Evolutionary conservation across 2,797 vertebrate species (phyloP).

Genomic region (Halcyon smyrnensis): DNA sequence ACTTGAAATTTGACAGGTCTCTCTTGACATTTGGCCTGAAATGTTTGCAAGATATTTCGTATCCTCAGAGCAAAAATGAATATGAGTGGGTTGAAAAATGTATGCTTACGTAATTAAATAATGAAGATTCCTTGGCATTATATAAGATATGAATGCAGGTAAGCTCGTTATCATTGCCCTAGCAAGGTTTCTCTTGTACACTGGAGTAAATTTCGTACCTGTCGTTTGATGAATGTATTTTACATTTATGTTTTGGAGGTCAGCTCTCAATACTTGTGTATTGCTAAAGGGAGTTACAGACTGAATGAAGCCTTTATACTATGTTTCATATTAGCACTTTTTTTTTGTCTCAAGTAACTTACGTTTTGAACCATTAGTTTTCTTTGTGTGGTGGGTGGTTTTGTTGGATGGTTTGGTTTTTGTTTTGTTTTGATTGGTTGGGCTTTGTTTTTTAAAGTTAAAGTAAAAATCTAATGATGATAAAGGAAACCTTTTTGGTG

Average conservation of each 20-base stretch:
- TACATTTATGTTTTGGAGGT: not conserved
- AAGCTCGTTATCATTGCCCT: not conserved
- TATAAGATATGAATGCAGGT: not conserved
- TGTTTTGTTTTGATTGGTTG: not conserved
- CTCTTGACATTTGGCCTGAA: constrained; percentile 35
- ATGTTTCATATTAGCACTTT: not conserved
- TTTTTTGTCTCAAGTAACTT: not conserved
- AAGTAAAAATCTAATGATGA: not conserved
- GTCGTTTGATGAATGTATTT: not conserved
- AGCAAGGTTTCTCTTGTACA: not conserved
- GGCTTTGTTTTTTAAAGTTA: not conserved
- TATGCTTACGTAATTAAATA: constrained; percentile 41
- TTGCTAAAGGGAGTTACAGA: not conserved
- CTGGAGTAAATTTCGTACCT: not conserved
- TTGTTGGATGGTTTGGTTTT: not conserved
- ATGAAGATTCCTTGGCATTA: constrained; percentile 25
- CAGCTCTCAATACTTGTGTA: not conserved
- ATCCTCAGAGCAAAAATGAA: constrained; percentile 10
- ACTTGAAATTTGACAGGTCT: not conserved
- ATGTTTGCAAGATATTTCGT: constrained; percentile 12
- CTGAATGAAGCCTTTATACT: not conserved
- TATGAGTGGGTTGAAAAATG: constrained; percentile 33
- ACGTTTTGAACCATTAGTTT: not conserved
- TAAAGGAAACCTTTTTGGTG: not conserved
- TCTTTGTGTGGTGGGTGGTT: not conserved